Conservation (phyloP, 2,113 vertebrate species). For the Atherinomorus stipes region DNA sequence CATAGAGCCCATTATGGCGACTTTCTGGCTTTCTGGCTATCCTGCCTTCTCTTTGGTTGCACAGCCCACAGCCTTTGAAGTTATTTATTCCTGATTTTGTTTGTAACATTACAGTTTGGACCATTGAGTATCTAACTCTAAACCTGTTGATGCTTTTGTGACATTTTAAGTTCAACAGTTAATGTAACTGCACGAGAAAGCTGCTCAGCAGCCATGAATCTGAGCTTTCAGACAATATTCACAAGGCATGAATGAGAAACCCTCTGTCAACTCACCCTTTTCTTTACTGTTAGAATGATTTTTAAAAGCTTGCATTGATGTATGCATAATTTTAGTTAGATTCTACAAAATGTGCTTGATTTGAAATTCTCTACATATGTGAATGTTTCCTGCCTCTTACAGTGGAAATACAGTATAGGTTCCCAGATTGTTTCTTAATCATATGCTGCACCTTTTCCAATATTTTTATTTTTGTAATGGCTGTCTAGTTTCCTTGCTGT, state of each 20-base stretch:
- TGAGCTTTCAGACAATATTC: too few relatives aligned
- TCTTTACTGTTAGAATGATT: neutral
- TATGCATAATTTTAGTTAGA: neutral
- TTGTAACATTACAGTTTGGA: too few relatives aligned
- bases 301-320: neutral
- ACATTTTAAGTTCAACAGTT: too few relatives aligned
- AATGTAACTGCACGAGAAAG: too few relatives aligned
- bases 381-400: neutral
- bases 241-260: slow-evolving; percentile 8
- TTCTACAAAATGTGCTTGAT: slow-evolving; percentile 19
- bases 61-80: slow-evolving; percentile 4
- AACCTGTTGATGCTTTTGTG: too few relatives aligned
- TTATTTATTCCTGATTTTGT: neutral
- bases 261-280: neutral
- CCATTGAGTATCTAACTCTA: too few relatives aligned
- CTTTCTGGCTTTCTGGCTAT: slow-evolving; percentile 29
- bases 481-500: slow-evolving; percentile 17
- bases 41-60: slow-evolving; percentile 4
- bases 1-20: too few relatives aligned
- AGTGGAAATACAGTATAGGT: slow-evolving; percentile 1
- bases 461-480: slow-evolving; percentile 7
- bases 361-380: slow-evolving; percentile 1
- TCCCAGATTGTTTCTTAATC: neutral
- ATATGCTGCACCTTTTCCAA: slow-evolving; percentile 2
- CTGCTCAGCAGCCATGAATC: too few relatives aligned